Percentiles rank a stretch among this genome's conserved stretches.
Evolutionary conservation across 2,888 invertebrate species (phyloP).

Genomic region (Tiliacea citrago): DNA sequence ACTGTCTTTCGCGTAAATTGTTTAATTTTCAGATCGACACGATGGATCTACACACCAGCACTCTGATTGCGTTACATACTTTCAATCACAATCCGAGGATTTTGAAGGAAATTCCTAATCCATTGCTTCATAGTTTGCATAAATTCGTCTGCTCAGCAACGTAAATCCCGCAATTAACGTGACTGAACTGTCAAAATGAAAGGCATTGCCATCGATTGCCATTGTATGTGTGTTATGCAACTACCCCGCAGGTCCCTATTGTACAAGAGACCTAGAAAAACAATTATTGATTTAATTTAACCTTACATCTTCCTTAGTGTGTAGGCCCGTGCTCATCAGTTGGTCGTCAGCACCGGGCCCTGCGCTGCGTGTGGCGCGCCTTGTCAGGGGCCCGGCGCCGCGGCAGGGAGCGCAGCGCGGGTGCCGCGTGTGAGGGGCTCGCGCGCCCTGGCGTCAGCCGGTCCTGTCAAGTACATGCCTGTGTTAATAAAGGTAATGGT

Average conservation of each 20-base stretch:
- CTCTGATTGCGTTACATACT: too few species aligned
- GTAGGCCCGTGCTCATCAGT: slow-evolving; percentile 94
- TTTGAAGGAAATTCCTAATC: too few species aligned
- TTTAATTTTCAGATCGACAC: too few species aligned
- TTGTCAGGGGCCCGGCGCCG: slow-evolving; percentile 75
- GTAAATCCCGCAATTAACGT: too few species aligned
- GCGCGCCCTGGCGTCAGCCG: slow-evolving; percentile 95
- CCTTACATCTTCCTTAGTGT: slow-evolving; percentile 91
- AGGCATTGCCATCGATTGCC: too few species aligned
- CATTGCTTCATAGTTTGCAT: too few species aligned
- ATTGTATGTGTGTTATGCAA: too few species aligned
- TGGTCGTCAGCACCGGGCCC: slow-evolving; percentile 96
- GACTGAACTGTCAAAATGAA: too few species aligned
- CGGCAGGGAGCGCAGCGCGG: slow-evolving; percentile 94
- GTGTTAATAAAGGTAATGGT: slow-evolving; percentile 80
- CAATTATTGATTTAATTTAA: neutral
- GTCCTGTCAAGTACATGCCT: slow-evolving; percentile 93
- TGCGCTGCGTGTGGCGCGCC: slow-evolving; percentile 98
- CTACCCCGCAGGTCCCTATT: neutral
- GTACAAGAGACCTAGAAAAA: neutral
- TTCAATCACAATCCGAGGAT: too few species aligned
- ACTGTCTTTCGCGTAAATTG: too few species aligned
- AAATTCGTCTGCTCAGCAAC: too few species aligned
- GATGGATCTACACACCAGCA: too few species aligned
- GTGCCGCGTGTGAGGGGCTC: slow-evolving; percentile 95